These are phyloP conservation scores for Tinamus major DNA, from an alignment of 2,797 vertebrate species.

Conservation along the genomic window DNA sequence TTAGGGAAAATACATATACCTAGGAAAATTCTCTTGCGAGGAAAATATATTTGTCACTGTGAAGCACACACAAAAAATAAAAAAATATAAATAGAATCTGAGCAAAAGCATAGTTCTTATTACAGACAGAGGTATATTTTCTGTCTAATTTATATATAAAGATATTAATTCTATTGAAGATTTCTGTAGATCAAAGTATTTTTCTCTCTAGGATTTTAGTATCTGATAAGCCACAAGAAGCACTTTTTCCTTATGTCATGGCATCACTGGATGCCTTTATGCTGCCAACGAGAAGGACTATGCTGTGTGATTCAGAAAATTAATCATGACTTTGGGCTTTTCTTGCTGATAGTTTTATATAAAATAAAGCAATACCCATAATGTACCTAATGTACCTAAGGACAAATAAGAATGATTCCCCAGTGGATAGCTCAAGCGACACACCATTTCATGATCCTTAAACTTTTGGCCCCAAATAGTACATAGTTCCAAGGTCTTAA, in stretches of 20 bases:
- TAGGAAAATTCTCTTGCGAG: background rate
- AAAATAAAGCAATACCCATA: background rate
- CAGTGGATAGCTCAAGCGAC: no score
- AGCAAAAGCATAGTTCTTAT: background rate
- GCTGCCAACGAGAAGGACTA: background rate
- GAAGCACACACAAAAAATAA: background rate
- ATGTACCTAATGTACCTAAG: background rate
- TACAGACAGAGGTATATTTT: background rate
- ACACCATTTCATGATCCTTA: background rate
- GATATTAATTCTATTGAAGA: background rate
- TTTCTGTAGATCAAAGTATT: constrained; percentile 1
- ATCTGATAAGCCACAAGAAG: background rate
- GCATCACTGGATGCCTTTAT: background rate
- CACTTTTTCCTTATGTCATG: background rate
- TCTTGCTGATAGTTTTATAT: background rate
- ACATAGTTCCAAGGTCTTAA: background rate
- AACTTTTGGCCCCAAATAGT: background rate
- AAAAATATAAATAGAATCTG: background rate
- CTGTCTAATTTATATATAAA: background rate
- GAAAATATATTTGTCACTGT: background rate
- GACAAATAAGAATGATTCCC: background rate
- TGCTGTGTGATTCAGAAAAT: background rate
- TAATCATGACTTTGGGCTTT: background rate
- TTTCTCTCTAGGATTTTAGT: background rate
- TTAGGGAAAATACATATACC: background rate